Evolutionary conservation across 2,888 invertebrate species (phyloP).

Genomic region (Plagodis pulveraria): DNA sequence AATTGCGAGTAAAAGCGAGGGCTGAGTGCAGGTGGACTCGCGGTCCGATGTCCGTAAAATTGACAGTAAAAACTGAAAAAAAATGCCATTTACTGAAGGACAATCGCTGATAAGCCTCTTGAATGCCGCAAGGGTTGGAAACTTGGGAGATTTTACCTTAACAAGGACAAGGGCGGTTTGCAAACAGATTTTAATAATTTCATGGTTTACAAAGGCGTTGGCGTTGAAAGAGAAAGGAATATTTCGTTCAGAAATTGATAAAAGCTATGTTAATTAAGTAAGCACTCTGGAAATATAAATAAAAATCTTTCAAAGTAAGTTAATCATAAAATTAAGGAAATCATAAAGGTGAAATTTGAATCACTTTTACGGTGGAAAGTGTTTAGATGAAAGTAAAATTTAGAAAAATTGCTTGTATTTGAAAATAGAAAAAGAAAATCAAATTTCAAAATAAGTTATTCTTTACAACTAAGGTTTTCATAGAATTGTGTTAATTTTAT

Average conservation of each 20-base stretch:
- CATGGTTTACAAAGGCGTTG: not conserved
- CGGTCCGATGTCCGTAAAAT: slow-evolving; percentile 16
- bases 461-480: too few species aligned
- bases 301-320: not conserved
- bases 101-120: slow-evolving; percentile 39
- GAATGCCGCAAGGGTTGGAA: slow-evolving; percentile 27
- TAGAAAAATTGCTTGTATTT: too few species aligned
- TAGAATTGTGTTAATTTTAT: too few species aligned
- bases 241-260: not conserved
- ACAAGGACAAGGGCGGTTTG: slow-evolving; percentile 27
- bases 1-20: slow-evolving; percentile 45
- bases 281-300: not conserved
- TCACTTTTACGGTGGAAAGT: too few species aligned
- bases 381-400: too few species aligned
- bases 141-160: slow-evolving; percentile 34
- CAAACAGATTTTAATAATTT: slow-evolving; percentile 29
- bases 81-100: slow-evolving; percentile 33
- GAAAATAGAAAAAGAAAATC: too few species aligned
- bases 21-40: slow-evolving; percentile 29
- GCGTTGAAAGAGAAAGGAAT: not conserved
- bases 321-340: not conserved
- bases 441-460: too few species aligned
- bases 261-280: slow-evolving; percentile 2
- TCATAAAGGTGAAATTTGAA: not conserved
- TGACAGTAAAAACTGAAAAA: slow-evolving; percentile 17